Percentiles rank a stretch among this genome's conserved stretches.
Conservation (phyloP, 2,888 invertebrate genomes). For the Spodoptera littoralis region DNA sequence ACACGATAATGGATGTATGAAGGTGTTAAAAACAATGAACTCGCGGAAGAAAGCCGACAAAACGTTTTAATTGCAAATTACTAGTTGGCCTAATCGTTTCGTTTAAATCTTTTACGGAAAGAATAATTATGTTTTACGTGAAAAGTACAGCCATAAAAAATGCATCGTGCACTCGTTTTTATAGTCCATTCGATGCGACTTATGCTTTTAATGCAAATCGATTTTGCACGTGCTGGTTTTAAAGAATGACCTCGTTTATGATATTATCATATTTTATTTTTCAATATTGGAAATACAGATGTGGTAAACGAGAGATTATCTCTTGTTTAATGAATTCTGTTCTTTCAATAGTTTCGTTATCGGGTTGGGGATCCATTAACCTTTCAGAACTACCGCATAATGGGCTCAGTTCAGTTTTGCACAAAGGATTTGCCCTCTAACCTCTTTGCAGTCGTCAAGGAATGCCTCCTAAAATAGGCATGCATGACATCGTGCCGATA, state of each 20-base stretch:
- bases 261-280: conserved; percentile 1
- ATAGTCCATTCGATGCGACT: conserved; percentile 28
- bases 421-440: conserved; percentile 29
- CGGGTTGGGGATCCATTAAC: conserved; percentile 14
- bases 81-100: conserved; percentile 27
- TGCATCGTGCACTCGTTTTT: conserved; percentile 31
- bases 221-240: conserved; percentile 19
- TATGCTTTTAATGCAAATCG: conserved; percentile 27
- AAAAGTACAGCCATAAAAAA: conserved; percentile 24
- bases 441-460: conserved; percentile 2
- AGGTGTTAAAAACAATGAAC: background rate
- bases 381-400: conserved; percentile 3
- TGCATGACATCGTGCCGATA: conserved; percentile 28
- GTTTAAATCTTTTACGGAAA: conserved; percentile 35
- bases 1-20: background rate
- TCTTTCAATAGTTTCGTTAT: conserved; percentile 2
- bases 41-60: conserved; percentile 7
- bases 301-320: background rate
- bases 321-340: conserved; percentile 3
- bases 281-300: conserved; percentile 3
- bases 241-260: conserved; percentile 20
- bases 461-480: conserved; percentile 20
- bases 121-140: conserved; percentile 13
- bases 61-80: conserved; percentile 15
- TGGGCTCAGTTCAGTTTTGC: conserved; percentile 1